Evolutionary conservation across 2,113 vertebrate genomes (phyloP), one percentile per base, ranked within the genome.

Genomic region (Plotosus lineatus): DNA sequence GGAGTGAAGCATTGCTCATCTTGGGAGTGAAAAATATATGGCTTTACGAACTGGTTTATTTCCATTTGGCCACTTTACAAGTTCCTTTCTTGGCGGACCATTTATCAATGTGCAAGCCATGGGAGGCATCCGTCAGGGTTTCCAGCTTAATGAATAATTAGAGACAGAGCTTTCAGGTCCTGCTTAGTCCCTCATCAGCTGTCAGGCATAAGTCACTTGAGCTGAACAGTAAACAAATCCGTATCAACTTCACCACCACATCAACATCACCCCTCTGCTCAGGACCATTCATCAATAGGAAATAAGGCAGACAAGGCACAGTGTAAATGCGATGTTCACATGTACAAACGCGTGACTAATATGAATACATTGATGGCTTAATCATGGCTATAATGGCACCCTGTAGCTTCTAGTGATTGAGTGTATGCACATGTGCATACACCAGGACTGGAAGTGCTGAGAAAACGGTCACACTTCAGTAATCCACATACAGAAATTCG

Each of bases 121-220:
- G 69, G 71, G 44, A 75, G 66, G 82, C 75, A 66, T 80, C 76
- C 38, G 75, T 80, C 80, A 76, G 78, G 72, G 50, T 56, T 81
- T 77, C 69, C 40, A 51, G 65, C 61, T 71, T 76, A 50, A 84
- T 82, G 68, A 82, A 83, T 82, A 86, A 85, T 82, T 81, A 86
- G 61, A 84, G 40, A 38, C 82, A 78, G 51, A 60, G 78, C 51
- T 63, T 50, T 31, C 65, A 51, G 75, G 51, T 65, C 78, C 42
- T 33, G 33, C 42, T 58, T 56, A 61, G 46, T 50, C 76, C 53
- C 73, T 38, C 14, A 3, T 82, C 77, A 78, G 60, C 77, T 77
- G 86, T 77, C 82, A 85, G 68, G 44, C 68, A 69, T 78, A 78
- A 63, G 68, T 83, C 83, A 80, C 33, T 51, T 61, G n/a, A 74